Conservation (phyloP, 1,140 invertebrate genomes). For the Papilio machaon region DNA sequence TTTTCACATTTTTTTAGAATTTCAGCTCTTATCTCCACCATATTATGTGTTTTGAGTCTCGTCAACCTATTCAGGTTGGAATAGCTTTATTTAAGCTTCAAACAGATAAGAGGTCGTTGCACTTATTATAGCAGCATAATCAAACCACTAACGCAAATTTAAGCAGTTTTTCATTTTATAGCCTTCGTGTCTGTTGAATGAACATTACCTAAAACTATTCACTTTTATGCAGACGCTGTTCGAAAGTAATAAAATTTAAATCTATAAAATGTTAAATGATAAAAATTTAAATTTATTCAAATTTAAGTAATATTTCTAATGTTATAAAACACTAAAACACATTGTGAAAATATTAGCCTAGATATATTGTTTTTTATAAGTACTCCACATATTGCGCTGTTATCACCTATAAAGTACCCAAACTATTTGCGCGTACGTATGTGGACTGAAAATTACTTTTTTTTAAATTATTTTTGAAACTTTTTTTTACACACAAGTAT, state of each 20-base stretch:
- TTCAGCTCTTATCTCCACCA: too few relatives aligned
- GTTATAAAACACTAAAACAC: too few relatives aligned
- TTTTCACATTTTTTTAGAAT: too few relatives aligned
- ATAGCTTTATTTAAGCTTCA: background rate
- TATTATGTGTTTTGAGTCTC: too few relatives aligned
- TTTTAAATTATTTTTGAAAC: background rate
- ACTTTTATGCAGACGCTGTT: background rate
- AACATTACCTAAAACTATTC: background rate
- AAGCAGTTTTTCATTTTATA: constrained; percentile 12
- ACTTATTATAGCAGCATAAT: background rate
- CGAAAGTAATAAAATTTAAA: constrained; percentile 6
- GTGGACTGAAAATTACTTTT: background rate
- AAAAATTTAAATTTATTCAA: background rate
- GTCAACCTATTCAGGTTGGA: too few relatives aligned
- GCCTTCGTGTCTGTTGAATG: background rate
- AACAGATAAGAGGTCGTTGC: background rate
- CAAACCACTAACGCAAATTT: background rate
- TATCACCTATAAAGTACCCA: background rate
- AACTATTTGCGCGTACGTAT: background rate
- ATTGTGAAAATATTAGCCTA: too few relatives aligned
- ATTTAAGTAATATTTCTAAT: background rate
- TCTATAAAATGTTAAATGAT: background rate
- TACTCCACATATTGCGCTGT: too few relatives aligned
- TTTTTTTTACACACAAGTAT: background rate
- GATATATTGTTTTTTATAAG: too few relatives aligned